Conservation (phyloP, 2,113 vertebrate species). For the Bujurquina vittata region DNA sequence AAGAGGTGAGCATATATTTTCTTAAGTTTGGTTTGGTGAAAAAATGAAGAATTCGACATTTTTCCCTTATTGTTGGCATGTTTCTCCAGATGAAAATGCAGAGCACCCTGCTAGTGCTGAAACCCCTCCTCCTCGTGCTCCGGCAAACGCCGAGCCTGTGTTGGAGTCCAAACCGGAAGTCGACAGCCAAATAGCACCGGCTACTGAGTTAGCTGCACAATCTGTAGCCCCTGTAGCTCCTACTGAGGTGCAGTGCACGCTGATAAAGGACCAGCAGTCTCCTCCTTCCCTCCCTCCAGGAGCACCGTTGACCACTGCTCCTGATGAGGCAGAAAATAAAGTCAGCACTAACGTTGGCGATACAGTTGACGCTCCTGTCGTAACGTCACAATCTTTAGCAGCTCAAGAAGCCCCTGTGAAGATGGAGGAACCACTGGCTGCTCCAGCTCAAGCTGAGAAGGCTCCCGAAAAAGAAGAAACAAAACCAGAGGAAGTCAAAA, state of each 20-base stretch:
- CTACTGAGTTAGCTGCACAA: conserved; percentile 40
- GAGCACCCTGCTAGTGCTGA: conserved; percentile 79
- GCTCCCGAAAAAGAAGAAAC: conserved; percentile 60
- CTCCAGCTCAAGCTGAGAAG: conserved; percentile 22
- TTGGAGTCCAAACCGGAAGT: conserved; percentile 52
- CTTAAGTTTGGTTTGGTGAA: background rate
- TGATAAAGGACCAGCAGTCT: conserved; percentile 57
- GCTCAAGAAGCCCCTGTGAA: conserved; percentile 69
- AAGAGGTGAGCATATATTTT: conserved; percentile 78
- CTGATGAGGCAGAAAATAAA: conserved; percentile 35
- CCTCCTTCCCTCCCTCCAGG: conserved; percentile 61
- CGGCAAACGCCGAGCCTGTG: conserved; percentile 67
- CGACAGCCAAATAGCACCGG: conserved; percentile 35
- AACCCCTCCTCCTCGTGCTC: conserved; percentile 58
- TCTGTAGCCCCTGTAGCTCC: conserved; percentile 36
- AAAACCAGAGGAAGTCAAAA: conserved; percentile 30
- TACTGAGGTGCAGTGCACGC: conserved; percentile 30
- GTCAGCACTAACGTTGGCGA: conserved; percentile 47
- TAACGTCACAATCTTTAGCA: conserved; percentile 65
- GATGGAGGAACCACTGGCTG: conserved; percentile 56
- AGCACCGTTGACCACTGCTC: conserved; percentile 9
- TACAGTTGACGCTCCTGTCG: conserved; percentile 71
- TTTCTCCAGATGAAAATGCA: conserved; percentile 83
- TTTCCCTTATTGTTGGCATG: background rate
- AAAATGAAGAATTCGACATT: background rate